These are phyloP conservation scores for Leuciscus idus DNA, from an alignment of 2,113 vertebrate genomes.

Conservation along the genomic window DNA sequence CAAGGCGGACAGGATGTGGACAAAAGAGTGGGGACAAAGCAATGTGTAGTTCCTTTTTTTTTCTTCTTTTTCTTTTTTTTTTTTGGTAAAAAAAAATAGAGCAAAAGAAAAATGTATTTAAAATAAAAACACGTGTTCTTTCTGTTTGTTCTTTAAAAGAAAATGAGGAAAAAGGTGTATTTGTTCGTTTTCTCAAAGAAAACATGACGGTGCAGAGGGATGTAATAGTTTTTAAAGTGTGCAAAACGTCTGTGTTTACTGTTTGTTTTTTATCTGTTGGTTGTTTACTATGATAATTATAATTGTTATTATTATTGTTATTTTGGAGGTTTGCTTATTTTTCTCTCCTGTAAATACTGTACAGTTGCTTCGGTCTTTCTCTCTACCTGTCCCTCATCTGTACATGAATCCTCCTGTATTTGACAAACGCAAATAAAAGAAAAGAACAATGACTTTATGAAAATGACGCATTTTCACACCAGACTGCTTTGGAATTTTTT, in stretches of 20 bases:
- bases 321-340: slow-evolving; percentile 66
- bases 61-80: slow-evolving; percentile 33
- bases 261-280: slow-evolving; percentile 73
- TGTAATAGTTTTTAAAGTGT: slow-evolving; percentile 64
- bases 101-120: slow-evolving; percentile 62
- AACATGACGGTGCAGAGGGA: slow-evolving; percentile 53
- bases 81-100: slow-evolving; percentile 60
- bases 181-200: slow-evolving; percentile 68
- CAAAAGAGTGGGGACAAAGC: slow-evolving; percentile 42
- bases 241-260: slow-evolving; percentile 71
- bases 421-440: slow-evolving; percentile 77
- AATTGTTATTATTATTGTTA: slow-evolving; percentile 55
- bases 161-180: slow-evolving; percentile 56
- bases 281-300: slow-evolving; percentile 72
- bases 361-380: slow-evolving; percentile 74
- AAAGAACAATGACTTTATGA: slow-evolving; percentile 49
- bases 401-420: slow-evolving; percentile 77
- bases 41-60: slow-evolving; percentile 59
- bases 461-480: slow-evolving; percentile 60
- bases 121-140: slow-evolving; percentile 62
- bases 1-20: not conserved
- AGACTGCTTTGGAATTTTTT: slow-evolving; percentile 10
- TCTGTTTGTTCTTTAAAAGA: slow-evolving; percentile 73
- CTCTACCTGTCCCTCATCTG: slow-evolving; percentile 71
- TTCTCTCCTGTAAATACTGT: slow-evolving; percentile 77